A percentile compares a stretch with the other conserved stretches of the same genome.
These are phyloP conservation scores for Brachypalpus laphriformis DNA, from an alignment of 2,888 invertebrate genomes.

Conservation along the genomic window DNA sequence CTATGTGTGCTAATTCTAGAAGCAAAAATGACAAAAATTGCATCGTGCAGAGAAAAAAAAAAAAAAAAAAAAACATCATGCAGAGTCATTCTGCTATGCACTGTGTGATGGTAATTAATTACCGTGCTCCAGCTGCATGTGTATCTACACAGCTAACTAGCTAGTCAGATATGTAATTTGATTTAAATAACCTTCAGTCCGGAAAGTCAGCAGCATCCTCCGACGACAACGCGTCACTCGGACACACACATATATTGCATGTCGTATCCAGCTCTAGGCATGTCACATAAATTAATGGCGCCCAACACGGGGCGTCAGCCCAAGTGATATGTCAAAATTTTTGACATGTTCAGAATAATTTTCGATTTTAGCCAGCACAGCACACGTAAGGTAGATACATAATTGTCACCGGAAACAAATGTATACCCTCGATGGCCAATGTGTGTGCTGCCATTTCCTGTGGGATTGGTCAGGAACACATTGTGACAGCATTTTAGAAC, in stretches of 20 bases:
- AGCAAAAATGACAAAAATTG: conserved; percentile 24
- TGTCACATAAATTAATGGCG: conserved; percentile 46
- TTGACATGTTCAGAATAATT: conserved; percentile 56
- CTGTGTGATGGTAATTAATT: conserved; percentile 40
- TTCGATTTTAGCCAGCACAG: not conserved
- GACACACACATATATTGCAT: not conserved
- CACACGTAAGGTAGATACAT: not conserved
- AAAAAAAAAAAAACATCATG: not conserved
- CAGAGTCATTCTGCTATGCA: not conserved
- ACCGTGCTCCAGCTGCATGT: not conserved
- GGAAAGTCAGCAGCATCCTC: not conserved
- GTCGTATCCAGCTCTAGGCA: not conserved
- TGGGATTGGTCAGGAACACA: conserved; percentile 21
- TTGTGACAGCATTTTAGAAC: not conserved
- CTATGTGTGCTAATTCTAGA: conserved; percentile 8
- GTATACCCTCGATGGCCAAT: not conserved
- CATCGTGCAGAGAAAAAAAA: not conserved
- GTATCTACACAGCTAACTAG: not conserved
- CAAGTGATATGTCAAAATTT: conserved; percentile 54
- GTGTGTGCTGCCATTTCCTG: conserved; percentile 28
- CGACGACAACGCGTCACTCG: too few species aligned
- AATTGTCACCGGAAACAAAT: conserved; percentile 33
- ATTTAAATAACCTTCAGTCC: conserved; percentile 41
- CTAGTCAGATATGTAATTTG: conserved; percentile 21
- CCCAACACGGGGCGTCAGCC: conserved; percentile 42